phyloP scores from a whole-genome alignment of 2,113 vertebrate species.

The Manacus vitellinus region DNA sequence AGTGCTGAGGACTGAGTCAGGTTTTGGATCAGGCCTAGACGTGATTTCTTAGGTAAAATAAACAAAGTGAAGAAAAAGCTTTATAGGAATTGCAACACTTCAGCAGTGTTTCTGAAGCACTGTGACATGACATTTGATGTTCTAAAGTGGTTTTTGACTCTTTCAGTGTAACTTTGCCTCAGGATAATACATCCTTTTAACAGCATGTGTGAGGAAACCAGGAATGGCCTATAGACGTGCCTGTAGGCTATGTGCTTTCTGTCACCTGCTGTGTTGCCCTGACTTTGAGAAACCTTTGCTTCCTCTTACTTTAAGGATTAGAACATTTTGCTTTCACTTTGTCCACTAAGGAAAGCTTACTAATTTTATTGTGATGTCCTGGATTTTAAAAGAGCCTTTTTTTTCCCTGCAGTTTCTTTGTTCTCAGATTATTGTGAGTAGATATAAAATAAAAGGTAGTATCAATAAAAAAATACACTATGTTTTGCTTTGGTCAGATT shows the following conservation, averaged over 20 bases:
- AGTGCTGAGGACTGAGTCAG: background rate
- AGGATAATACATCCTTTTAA: constrained; percentile 71
- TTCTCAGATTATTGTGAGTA: constrained; percentile 43
- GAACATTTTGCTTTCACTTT: constrained; percentile 60
- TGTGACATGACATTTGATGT: constrained; percentile 68
- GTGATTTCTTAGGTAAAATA: constrained; percentile 59
- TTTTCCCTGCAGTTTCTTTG: constrained; percentile 42
- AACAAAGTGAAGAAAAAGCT: constrained; percentile 43
- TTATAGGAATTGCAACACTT: constrained; percentile 45
- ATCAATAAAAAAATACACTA: background rate
- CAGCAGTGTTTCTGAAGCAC: constrained; percentile 13
- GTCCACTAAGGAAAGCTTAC: constrained; percentile 59
- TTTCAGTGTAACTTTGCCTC: constrained; percentile 68
- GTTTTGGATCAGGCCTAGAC: background rate
- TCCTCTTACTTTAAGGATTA: constrained; percentile 55
- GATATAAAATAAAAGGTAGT: constrained; percentile 15
- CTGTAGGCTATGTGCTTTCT: constrained; percentile 68
- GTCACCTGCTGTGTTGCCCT: constrained; percentile 67
- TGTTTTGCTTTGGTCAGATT: constrained; percentile 4
- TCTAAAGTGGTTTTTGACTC: constrained; percentile 58
- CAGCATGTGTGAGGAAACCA: constrained; percentile 1
- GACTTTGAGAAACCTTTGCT: constrained; percentile 69
- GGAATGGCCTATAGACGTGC: constrained; percentile 47
- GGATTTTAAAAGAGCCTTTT: constrained; percentile 4
- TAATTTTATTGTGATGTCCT: constrained; percentile 43